A percentile compares a stretch with the other conserved stretches of the same genome.
phyloP scores from a whole-genome alignment of 2,797 vertebrate genomes.

The Poecile montanus region DNA sequence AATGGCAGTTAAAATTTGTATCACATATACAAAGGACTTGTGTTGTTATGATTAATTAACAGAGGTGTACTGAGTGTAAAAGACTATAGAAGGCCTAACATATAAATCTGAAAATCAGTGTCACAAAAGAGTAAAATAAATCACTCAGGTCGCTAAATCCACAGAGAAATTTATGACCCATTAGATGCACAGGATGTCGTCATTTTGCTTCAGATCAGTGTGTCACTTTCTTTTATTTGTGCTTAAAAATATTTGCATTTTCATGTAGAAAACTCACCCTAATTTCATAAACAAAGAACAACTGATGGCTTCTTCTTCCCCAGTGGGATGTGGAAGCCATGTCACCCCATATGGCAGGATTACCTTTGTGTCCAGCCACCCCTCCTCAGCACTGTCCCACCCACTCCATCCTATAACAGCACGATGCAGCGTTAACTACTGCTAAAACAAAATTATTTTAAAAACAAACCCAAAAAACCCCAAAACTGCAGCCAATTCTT shows the following conservation, averaged over 20 bases:
- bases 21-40: background rate
- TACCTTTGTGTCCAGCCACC: background rate
- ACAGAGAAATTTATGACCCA: background rate
- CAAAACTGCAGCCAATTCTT: background rate
- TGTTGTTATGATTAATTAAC: constrained; percentile 9
- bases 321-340: background rate
- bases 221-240: background rate
- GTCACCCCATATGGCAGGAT: background rate
- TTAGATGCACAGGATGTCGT: background rate
- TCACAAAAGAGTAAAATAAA: background rate
- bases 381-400: background rate
- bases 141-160: background rate
- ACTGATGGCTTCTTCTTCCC: background rate
- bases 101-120: constrained; percentile 29
- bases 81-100: background rate
- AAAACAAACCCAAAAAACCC: rapidly evolving
- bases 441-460: background rate
- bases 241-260: background rate
- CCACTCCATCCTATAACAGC: background rate
- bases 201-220: background rate
- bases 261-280: background rate
- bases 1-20: background rate
- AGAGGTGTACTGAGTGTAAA: background rate
- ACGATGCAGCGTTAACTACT: background rate
- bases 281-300: background rate